These are phyloP conservation scores for Apamea crenata DNA, from an alignment of 2,888 invertebrate species.

Conservation along the genomic window DNA sequence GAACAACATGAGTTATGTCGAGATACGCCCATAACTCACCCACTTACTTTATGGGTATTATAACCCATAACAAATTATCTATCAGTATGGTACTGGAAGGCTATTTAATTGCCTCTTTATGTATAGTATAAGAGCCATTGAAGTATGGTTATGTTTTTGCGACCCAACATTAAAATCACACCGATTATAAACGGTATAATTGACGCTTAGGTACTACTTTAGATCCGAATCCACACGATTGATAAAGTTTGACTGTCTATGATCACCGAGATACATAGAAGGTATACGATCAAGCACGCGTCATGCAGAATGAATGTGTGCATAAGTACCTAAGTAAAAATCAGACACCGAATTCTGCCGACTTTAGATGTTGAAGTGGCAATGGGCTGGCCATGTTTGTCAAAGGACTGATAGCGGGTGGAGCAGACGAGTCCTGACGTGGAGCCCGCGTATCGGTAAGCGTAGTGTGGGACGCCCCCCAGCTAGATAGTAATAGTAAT, in stretches of 20 bases:
- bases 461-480: background rate
- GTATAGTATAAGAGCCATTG: background rate
- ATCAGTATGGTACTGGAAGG: background rate
- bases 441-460: background rate
- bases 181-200: background rate
- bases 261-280: background rate
- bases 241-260: background rate
- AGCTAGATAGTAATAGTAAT: background rate
- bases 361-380: background rate
- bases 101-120: background rate
- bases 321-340: background rate
- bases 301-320: background rate
- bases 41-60: conserved; percentile 31
- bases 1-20: conserved; percentile 43
- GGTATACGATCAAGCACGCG: background rate
- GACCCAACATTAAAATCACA: background rate
- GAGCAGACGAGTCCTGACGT: too few species aligned
- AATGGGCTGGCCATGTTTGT: too few species aligned
- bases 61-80: conserved; percentile 29
- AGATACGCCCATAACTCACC: conserved; percentile 39
- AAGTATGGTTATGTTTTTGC: background rate
- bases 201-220: background rate
- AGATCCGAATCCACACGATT: too few species aligned
- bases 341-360: too few species aligned
- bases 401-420: too few species aligned